Conservation (phyloP, 2,113 vertebrate species). For the Syngnathus scovelli region DNA sequence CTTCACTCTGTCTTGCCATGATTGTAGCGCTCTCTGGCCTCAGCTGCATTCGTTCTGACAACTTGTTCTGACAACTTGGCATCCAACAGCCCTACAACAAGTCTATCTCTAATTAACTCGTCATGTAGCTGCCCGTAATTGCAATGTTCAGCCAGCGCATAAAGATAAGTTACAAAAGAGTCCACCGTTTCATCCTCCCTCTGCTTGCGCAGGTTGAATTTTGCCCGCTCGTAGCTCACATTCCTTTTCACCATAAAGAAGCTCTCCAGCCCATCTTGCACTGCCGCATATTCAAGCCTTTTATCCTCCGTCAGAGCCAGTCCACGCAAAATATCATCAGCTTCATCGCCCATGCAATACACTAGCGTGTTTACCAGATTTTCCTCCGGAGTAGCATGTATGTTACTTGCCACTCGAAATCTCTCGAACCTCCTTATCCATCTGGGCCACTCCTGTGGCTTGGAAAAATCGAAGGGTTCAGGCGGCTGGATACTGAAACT, state of each 20-base stretch:
- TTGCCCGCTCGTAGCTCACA: neutral
- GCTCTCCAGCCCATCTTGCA: neutral
- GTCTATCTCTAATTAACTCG: neutral
- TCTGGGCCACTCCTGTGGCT: too few relatives aligned
- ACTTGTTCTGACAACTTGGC: neutral
- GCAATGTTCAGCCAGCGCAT: slow-evolving; percentile 1
- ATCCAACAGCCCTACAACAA: neutral
- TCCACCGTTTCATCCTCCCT: neutral
- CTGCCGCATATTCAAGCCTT: neutral
- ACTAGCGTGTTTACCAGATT: too few relatives aligned
- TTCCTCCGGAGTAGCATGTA: too few relatives aligned
- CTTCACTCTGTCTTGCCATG: neutral
- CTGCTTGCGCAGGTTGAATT: neutral
- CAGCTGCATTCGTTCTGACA: neutral
- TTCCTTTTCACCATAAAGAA: slow-evolving; percentile 11
- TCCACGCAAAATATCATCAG: neutral
- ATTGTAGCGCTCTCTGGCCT: neutral
- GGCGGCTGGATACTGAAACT: too few relatives aligned
- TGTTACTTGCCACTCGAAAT: too few relatives aligned
- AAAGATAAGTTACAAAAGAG: neutral
- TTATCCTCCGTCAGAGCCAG: neutral
- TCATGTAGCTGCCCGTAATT: neutral
- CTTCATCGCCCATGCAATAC: neutral
- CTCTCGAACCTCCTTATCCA: too few relatives aligned
- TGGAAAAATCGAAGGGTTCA: too few relatives aligned